A percentile compares a stretch with the other conserved stretches of the same genome.
Conservation (phyloP, 2,113 vertebrate species). For the Tragelaphus imberbis region DNA sequence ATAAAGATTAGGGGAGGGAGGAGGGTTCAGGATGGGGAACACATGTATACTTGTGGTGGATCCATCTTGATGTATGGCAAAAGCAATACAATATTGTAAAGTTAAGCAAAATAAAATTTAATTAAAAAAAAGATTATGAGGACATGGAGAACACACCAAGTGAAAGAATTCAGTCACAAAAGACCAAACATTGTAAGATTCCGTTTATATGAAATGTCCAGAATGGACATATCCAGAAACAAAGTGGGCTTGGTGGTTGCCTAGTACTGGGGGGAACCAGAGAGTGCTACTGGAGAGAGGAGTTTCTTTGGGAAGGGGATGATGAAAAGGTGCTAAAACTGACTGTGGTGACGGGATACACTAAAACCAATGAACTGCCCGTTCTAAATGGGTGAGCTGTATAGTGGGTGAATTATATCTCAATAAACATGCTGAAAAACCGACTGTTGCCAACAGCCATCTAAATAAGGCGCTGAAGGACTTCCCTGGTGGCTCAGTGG, state of each 20-base stretch:
- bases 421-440: neutral
- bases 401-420: neutral
- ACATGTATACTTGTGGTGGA: too few species aligned
- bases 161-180: neutral
- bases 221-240: neutral
- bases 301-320: neutral
- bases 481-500: neutral
- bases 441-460: neutral
- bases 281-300: neutral
- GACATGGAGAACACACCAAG: neutral
- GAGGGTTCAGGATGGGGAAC: too few species aligned
- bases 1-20: too few species aligned
- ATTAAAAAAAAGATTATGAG: neutral
- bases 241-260: neutral
- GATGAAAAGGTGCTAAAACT: neutral
- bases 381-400: neutral
- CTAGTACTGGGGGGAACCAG: neutral
- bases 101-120: too few species aligned
- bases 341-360: neutral
- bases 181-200: neutral
- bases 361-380: neutral
- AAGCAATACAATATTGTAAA: too few species aligned
- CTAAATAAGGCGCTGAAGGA: neutral
- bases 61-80: too few species aligned
- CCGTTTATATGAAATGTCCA: neutral